phyloP scores from a whole-genome alignment of 2,888 invertebrate genomes.

The Sarcophaga subvicina region DNA sequence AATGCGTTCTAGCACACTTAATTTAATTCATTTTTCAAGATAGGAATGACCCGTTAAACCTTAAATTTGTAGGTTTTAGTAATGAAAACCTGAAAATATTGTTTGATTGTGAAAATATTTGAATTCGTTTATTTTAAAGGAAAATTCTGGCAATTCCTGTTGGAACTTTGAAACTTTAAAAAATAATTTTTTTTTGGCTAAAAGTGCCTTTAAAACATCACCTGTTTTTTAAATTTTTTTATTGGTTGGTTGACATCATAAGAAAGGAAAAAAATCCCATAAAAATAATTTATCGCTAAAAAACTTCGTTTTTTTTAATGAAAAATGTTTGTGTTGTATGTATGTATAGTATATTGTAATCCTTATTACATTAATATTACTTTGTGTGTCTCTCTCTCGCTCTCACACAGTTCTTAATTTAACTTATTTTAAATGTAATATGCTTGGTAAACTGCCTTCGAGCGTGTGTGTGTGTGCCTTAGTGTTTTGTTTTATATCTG shows the following conservation, averaged over 20 bases:
- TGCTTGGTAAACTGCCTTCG: too few relatives aligned
- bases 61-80: neutral
- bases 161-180: too few relatives aligned
- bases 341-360: neutral
- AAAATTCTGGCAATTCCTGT: too few relatives aligned
- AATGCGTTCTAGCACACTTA: too few relatives aligned
- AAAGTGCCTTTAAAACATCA: neutral
- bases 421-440: too few relatives aligned
- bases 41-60: neutral
- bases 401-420: neutral
- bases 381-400: neutral
- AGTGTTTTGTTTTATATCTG: neutral
- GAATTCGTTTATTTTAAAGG: neutral
- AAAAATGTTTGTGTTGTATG: neutral
- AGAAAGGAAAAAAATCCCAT: neutral
- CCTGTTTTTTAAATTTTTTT: neutral
- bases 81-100: neutral
- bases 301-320: too few relatives aligned
- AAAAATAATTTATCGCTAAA: conserved; percentile 12
- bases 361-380: neutral
- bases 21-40: too few relatives aligned
- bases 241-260: too few relatives aligned
- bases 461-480: neutral
- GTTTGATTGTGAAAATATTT: neutral
- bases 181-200: too few relatives aligned